Evolutionary conservation across 2,797 vertebrate species (phyloP), one percentile per base, ranked within the genome.

Genomic region (Silurus aristotelis): DNA sequence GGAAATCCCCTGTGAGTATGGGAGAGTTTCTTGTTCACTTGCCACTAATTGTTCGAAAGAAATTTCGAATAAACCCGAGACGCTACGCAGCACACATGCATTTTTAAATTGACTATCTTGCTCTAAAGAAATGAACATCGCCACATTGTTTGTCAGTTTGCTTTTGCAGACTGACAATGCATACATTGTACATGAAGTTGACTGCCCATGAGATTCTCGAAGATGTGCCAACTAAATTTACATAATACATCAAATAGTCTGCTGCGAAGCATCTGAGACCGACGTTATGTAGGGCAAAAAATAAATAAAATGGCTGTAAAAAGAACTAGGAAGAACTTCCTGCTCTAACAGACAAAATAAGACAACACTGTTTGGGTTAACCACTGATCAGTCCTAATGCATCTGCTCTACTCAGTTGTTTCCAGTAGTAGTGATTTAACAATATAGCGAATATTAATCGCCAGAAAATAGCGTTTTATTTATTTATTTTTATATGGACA

Each of bases 261-360:
- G 13, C 13, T 52, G n/a, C n/a, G 48, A 78, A 77, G 17, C 64
- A 60, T 58, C 19, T 7, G 12, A 13, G 77, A 13, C 60, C 17
- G 58, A 79, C 22, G 64, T 72, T 52, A 73, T 63, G 55, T 7
- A 80, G 38, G 66, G 56, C 38, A 52, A 78, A 56, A 73, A 61
- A 27, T 27, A 72, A 14, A 67, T 31, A 14, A 25, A 25, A 61
- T 17, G 7, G 1, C 38, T 38, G 38, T 38, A 19, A 61, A 61
- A 61, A 61, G n/a, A 9, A n/a, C 25, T 38, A 31, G 8, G 55
- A 60, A 38, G 17, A 19, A n/a, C 6, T 2, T 38, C 55, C 17
- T 77, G 75, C 5, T 2, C 20, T n/a, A n/a, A 15, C 46, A 56
- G 10, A 72, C 17, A 4, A 38, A 55, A 66, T 64, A 17, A 66